Evolutionary conservation across 2,113 vertebrate species (phyloP).

Genomic region (Labrus mixtus): DNA sequence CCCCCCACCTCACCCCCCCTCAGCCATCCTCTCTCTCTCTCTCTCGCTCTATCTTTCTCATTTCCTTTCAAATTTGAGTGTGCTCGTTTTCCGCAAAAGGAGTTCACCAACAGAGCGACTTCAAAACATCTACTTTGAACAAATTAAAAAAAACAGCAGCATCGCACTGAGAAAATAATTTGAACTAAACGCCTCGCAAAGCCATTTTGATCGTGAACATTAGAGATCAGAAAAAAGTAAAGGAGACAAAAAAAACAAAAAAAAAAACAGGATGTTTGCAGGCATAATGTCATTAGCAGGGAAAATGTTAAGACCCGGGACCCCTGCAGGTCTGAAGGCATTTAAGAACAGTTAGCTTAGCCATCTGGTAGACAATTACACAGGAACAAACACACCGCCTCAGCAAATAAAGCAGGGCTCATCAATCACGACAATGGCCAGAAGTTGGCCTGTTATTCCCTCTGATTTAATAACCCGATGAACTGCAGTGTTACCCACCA

Average conservation of each 20-base stretch:
- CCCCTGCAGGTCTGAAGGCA: slow-evolving; percentile 83
- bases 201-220: slow-evolving; percentile 62
- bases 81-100: slow-evolving; percentile 57
- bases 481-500: slow-evolving; percentile 72
- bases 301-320: slow-evolving; percentile 77
- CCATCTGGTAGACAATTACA: slow-evolving; percentile 89
- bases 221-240: slow-evolving; percentile 59
- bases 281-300: slow-evolving; percentile 74
- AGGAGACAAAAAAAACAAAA: slow-evolving; percentile 2
- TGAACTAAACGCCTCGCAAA: slow-evolving; percentile 51
- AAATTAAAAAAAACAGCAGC: slow-evolving; percentile 74
- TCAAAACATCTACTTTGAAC: slow-evolving; percentile 61
- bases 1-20: neutral
- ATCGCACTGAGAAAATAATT: slow-evolving; percentile 50
- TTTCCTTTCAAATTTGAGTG: slow-evolving; percentile 54
- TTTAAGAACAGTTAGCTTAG: slow-evolving; percentile 87
- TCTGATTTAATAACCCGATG: slow-evolving; percentile 84
- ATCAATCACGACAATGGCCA: slow-evolving; percentile 86
- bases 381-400: slow-evolving; percentile 87
- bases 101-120: slow-evolving; percentile 59
- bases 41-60: slow-evolving; percentile 19
- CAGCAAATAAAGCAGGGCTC: slow-evolving; percentile 87
- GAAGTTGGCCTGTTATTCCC: slow-evolving; percentile 82
- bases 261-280: slow-evolving; percentile 66
- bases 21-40: neutral